These are phyloP conservation scores for Catamblyrhynchus diadema DNA, from an alignment of 2,797 vertebrate species.

Conservation along the genomic window DNA sequence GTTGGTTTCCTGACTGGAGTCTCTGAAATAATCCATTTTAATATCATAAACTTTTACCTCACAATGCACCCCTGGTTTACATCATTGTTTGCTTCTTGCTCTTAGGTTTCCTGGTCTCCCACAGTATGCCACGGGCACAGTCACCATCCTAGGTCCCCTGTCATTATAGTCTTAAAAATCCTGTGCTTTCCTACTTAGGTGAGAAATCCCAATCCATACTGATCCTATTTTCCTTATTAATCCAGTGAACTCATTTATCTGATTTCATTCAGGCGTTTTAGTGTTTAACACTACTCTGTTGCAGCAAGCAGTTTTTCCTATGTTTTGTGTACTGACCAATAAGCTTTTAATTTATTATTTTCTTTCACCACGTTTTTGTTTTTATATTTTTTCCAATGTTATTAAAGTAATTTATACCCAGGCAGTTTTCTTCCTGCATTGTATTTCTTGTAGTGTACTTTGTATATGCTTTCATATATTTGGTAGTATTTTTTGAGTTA, in stretches of 20 bases:
- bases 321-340: background rate
- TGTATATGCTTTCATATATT: background rate
- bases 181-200: background rate
- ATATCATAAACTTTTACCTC: background rate
- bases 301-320: background rate
- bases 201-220: background rate
- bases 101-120: background rate
- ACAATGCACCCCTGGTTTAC: background rate
- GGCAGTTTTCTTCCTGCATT: background rate
- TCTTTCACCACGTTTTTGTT: background rate
- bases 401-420: background rate
- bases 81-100: background rate
- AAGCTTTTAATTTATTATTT: background rate
- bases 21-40: background rate
- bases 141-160: background rate
- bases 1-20: background rate
- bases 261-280: background rate
- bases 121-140: background rate
- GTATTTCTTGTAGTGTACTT: background rate
- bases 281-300: background rate
- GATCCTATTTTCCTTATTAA: background rate
- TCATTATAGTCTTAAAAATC: background rate
- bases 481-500: background rate
- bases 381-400: background rate
- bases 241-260: background rate